phyloP scores from a whole-genome alignment of 2,797 vertebrate species.

The Urosaurus nigricauda region DNA sequence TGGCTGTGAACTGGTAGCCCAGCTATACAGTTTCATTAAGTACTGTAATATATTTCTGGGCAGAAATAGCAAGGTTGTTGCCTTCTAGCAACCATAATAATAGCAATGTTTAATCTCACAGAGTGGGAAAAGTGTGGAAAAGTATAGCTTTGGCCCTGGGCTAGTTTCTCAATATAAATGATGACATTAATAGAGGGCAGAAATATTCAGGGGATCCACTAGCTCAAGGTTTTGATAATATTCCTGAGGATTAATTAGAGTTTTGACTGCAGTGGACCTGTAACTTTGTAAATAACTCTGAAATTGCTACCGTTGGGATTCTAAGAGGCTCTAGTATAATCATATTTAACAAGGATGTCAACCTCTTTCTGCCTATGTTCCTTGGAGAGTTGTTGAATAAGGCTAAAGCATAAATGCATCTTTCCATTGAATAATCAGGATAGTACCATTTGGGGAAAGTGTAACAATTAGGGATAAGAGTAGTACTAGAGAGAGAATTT shows the following conservation, averaged over 20 bases:
- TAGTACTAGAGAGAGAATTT: background rate
- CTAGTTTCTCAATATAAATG: background rate
- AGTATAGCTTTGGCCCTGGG: background rate
- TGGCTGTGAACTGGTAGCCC: background rate
- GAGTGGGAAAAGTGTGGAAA: conserved; percentile 20
- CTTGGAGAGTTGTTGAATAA: background rate
- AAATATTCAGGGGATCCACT: background rate
- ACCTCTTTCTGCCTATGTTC: background rate
- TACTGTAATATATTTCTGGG: background rate
- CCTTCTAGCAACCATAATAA: conserved; percentile 15
- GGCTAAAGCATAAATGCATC: conserved; percentile 1
- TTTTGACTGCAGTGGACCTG: background rate
- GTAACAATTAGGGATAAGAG: background rate
- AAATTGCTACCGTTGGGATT: conserved; percentile 3
- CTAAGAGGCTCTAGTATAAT: background rate
- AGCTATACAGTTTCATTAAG: background rate
- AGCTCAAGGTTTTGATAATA: background rate
- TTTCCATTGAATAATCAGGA: background rate
- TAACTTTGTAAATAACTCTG: conserved; percentile 25
- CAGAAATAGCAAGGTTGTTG: conserved; percentile 15
- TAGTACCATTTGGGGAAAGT: background rate
- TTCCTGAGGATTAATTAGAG: background rate
- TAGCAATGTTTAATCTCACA: background rate
- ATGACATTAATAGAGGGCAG: conserved; percentile 13
- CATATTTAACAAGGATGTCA: conserved; percentile 4